These are phyloP conservation scores for Drosophila pseudoobscura DNA, from an alignment of 1,140 invertebrate species.

Conservation along the genomic window DNA sequence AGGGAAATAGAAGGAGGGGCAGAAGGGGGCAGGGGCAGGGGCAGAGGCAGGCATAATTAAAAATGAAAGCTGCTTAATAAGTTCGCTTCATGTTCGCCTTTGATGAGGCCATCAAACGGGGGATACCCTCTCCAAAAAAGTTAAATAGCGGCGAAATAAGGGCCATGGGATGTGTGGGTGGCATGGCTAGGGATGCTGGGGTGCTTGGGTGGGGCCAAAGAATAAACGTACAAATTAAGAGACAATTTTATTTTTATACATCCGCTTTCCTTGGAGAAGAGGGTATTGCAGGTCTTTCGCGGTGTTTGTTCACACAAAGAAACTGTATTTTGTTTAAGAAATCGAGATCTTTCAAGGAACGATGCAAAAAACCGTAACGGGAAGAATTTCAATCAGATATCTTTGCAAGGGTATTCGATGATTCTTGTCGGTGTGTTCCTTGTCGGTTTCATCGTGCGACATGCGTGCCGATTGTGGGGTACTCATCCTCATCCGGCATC, in stretches of 20 bases:
- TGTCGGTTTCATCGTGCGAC: constrained; percentile 42
- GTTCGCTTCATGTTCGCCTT: constrained; percentile 59
- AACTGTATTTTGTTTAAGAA: too few species aligned
- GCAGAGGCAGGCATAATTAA: constrained; percentile 63
- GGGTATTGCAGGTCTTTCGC: too few species aligned
- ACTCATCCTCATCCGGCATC: not conserved
- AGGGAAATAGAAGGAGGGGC: constrained; percentile 29
- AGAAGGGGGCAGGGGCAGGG: constrained; percentile 8
- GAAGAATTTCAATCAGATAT: too few species aligned
- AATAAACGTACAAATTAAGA: constrained; percentile 61
- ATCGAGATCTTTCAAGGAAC: too few species aligned
- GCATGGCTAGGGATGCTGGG: too few species aligned
- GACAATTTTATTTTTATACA: constrained; percentile 62
- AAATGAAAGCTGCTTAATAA: constrained; percentile 78
- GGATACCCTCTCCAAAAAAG: constrained; percentile 1
- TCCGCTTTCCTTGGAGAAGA: not conserved
- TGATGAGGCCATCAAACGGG: constrained; percentile 55
- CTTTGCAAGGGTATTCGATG: too few species aligned
- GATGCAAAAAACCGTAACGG: too few species aligned
- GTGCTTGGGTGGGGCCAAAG: not conserved
- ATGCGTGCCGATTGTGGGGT: constrained; percentile 65
- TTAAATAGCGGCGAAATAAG: constrained; percentile 30
- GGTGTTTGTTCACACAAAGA: too few species aligned
- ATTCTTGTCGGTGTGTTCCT: too few species aligned
- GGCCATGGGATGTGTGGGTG: not conserved